These are phyloP conservation scores for Stegodyphus mimosarum DNA, from an alignment of 1,140 invertebrate species.

Conservation along the genomic window DNA sequence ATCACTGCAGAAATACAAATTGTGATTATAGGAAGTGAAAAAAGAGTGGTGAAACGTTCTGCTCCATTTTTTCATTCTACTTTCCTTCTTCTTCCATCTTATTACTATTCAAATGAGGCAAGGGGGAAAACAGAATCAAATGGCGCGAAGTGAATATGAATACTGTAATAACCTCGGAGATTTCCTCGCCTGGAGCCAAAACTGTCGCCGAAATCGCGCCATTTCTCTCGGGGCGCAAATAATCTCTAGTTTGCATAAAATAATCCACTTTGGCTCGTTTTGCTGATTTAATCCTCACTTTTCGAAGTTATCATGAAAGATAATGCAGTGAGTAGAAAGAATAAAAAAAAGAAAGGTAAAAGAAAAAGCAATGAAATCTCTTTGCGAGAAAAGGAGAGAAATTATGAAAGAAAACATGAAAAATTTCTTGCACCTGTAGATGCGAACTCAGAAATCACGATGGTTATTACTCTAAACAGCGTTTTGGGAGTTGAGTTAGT, in stretches of 20 bases:
- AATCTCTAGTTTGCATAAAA: slow-evolving; percentile 54
- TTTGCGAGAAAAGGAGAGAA: no score
- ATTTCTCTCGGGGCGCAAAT: slow-evolving; percentile 23
- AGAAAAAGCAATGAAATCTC: no score
- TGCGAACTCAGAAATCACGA: no score
- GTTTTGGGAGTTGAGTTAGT: no score
- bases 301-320: slow-evolving; percentile 5
- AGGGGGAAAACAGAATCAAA: slow-evolving; percentile 42
- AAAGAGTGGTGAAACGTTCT: not conserved
- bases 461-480: no score
- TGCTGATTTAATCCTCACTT: slow-evolving; percentile 7
- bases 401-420: no score
- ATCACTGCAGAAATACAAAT: slow-evolving; percentile 28
- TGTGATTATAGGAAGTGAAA: slow-evolving; percentile 25
- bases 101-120: slow-evolving; percentile 49
- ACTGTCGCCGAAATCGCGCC: slow-evolving; percentile 46
- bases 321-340: no score
- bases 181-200: slow-evolving; percentile 27
- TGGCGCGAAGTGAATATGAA: slow-evolving; percentile 43
- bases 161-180: slow-evolving; percentile 34
- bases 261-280: slow-evolving; percentile 47
- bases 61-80: not conserved
- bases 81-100: slow-evolving; percentile 5
- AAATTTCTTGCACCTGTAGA: no score
- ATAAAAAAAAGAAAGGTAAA: no score